A percentile compares a stretch with the other conserved stretches of the same genome.
phyloP scores from a whole-genome alignment of 1,140 invertebrate species.

The Rhagoletis pomonella region DNA sequence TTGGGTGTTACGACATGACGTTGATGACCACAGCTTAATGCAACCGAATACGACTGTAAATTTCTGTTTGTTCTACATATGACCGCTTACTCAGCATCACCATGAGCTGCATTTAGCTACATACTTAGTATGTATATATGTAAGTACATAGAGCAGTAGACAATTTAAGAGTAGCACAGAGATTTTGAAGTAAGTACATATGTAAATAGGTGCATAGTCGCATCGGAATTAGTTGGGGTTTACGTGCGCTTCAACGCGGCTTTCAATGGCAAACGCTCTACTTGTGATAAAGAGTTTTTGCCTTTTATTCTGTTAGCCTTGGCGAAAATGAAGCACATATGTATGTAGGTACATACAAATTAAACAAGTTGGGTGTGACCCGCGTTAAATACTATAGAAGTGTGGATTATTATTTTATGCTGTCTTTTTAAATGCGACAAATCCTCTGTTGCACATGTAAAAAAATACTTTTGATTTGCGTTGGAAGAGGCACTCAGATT shows the following conservation, averaged over 20 bases:
- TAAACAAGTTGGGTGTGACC: background rate
- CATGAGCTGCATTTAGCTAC: conserved; percentile 13
- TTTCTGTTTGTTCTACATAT: background rate
- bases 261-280: background rate
- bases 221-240: background rate
- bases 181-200: background rate
- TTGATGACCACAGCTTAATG: conserved; percentile 36
- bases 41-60: conserved; percentile 12
- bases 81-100: background rate
- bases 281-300: background rate
- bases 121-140: background rate
- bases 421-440: too few species aligned
- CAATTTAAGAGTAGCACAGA: background rate
- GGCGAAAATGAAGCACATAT: background rate
- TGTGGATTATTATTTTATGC: background rate
- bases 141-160: background rate
- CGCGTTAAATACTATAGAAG: background rate
- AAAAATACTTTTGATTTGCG: too few species aligned
- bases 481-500: too few species aligned
- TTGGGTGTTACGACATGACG: conserved; percentile 36
- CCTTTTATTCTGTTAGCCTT: background rate
- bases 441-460: too few species aligned
- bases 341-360: background rate
- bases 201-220: background rate
- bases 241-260: background rate